Evolutionary conservation across 53 echinoderm and acorn worm genomes (phyloP).

Genomic region (Apostichopus leukothele): DNA sequence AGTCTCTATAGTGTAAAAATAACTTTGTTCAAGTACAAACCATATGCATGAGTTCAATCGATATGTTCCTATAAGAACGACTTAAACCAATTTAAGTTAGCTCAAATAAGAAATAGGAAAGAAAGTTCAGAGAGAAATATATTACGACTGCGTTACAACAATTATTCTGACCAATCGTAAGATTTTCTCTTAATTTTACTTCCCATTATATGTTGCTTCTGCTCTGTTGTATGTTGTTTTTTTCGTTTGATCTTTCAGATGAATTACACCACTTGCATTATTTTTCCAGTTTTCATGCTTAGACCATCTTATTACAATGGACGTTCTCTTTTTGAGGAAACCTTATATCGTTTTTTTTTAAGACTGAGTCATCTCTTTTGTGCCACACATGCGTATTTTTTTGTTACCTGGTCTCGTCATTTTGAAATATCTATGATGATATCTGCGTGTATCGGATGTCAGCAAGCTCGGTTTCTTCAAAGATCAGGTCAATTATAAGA

Average conservation of each 20-base stretch:
- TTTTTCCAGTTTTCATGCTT: neutral
- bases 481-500: slow-evolving; percentile 7
- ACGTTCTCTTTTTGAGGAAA: slow-evolving; percentile 12
- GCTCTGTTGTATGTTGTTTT: no score
- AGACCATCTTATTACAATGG: slow-evolving; percentile 4
- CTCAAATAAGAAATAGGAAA: no score
- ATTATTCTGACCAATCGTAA: no score
- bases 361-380: slow-evolving; percentile 14
- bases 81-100: no score
- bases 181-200: no score
- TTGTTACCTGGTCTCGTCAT: neutral
- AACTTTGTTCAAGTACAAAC: no score
- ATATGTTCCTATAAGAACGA: no score
- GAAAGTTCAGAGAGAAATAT: no score
- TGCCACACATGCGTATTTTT: slow-evolving; percentile 24
- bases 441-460: neutral
- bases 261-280: neutral
- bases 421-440: slow-evolving; percentile 3
- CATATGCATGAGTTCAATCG: no score
- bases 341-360: slow-evolving; percentile 14
- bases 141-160: no score
- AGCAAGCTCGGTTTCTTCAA: neutral
- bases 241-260: neutral
- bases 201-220: no score
- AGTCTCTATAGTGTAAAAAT: no score